A percentile compares a stretch with the other conserved stretches of the same genome.
Evolutionary conservation across 2,113 vertebrate genomes (phyloP).

Genomic region (Saguinus imperator): DNA sequence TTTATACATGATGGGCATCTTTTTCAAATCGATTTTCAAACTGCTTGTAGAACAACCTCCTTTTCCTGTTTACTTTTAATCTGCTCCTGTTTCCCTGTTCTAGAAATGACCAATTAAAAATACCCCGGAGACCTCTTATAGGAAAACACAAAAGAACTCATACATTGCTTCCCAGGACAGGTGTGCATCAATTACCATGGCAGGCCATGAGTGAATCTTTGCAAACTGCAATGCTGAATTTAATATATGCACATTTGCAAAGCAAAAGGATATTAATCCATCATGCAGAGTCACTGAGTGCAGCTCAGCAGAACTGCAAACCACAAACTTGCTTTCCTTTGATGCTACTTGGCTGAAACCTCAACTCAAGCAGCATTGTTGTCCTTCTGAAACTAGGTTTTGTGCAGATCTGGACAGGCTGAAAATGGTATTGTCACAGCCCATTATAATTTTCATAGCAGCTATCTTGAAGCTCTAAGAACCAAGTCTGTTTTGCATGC

Average conservation of each 20-base stretch:
- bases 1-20: background rate
- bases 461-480: conserved; percentile 12
- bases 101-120: conserved; percentile 9
- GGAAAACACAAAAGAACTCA: conserved; percentile 13
- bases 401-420: background rate
- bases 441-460: conserved; percentile 59
- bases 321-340: conserved; percentile 35
- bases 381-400: conserved; percentile 43
- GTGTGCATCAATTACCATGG: background rate
- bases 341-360: conserved; percentile 40
- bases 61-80: conserved; percentile 26
- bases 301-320: conserved; percentile 16
- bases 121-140: background rate
- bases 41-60: background rate
- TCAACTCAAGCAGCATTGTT: background rate
- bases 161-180: background rate
- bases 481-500: conserved; percentile 49
- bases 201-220: background rate
- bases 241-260: conserved; percentile 9
- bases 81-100: background rate
- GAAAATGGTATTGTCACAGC: conserved; percentile 53
- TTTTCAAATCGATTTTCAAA: conserved; percentile 45
- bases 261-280: conserved; percentile 20
- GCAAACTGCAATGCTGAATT: background rate
- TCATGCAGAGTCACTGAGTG: background rate